phyloP scores from a whole-genome alignment of 1,140 invertebrate genomes.

The Drosophila setifemur region DNA sequence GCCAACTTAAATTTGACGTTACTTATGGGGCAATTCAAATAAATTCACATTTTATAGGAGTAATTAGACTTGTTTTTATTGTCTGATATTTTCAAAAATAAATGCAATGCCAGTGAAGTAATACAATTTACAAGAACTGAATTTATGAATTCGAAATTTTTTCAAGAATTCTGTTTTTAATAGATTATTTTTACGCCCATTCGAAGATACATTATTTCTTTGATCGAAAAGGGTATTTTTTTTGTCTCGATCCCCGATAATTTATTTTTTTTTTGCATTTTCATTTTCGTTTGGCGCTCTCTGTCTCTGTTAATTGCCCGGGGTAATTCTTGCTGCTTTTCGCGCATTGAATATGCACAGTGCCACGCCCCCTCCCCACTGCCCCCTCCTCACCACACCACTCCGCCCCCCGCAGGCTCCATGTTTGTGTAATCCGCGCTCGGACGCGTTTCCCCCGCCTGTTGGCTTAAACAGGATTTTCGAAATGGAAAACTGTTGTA shows the following conservation, averaged over 20 bases:
- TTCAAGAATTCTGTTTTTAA: too few species aligned
- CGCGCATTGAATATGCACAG: conserved; percentile 37
- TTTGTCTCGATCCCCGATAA: not conserved
- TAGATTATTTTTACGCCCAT: too few species aligned
- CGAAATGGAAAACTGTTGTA: conserved; percentile 71
- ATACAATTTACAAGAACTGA: too few species aligned
- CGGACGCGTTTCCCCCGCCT: conserved; percentile 37
- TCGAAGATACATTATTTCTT: not conserved
- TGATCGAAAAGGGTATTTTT: not conserved
- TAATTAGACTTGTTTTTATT: too few species aligned
- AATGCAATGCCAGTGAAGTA: too few species aligned
- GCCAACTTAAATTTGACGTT: too few species aligned
- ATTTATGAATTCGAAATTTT: too few species aligned
- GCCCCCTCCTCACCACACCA: not conserved
- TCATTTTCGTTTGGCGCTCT: conserved; percentile 17
- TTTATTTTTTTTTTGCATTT: not conserved
- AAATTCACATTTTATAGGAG: too few species aligned
- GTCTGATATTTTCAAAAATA: too few species aligned
- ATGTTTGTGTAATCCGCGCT: conserved; percentile 68
- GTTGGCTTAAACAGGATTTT: conserved; percentile 56
- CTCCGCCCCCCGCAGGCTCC: not conserved
- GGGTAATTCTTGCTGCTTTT: conserved; percentile 55
- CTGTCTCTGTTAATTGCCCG: conserved; percentile 57
- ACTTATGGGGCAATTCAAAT: too few species aligned
- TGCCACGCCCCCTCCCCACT: not conserved